These are phyloP conservation scores for Drosophila simulans DNA, from an alignment of 1,140 invertebrate species.

Conservation along the genomic window DNA sequence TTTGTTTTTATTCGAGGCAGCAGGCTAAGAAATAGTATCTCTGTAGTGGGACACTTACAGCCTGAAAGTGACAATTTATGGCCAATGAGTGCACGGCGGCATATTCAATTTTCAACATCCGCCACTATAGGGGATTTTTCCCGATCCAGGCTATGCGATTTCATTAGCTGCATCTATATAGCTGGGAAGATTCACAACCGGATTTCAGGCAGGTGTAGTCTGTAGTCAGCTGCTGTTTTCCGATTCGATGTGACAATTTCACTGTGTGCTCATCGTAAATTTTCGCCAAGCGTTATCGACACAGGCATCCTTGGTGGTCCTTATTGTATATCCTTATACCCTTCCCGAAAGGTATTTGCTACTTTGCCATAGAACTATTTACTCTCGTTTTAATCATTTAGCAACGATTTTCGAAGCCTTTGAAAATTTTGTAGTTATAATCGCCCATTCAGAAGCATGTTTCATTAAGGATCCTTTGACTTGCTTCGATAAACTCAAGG, in stretches of 20 bases:
- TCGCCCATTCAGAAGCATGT: too few relatives aligned
- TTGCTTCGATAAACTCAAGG: neutral
- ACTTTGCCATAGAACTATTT: too few relatives aligned
- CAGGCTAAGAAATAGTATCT: slow-evolving; percentile 6
- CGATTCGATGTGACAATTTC: slow-evolving; percentile 70
- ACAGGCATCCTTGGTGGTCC: slow-evolving; percentile 21
- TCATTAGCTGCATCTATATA: slow-evolving; percentile 30
- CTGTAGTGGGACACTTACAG: neutral
- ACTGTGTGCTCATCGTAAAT: slow-evolving; percentile 81
- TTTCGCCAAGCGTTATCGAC: slow-evolving; percentile 65
- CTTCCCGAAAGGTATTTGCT: neutral
- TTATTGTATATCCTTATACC: neutral
- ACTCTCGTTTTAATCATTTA: neutral
- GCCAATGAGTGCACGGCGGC: slow-evolving; percentile 41
- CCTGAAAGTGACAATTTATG: slow-evolving; percentile 75
- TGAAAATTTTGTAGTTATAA: too few relatives aligned
- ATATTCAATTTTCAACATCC: slow-evolving; percentile 40
- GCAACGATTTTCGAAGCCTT: neutral
- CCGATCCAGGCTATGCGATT: slow-evolving; percentile 23
- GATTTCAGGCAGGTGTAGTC: slow-evolving; percentile 30
- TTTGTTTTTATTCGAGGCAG: slow-evolving; percentile 46
- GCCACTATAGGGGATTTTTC: slow-evolving; percentile 17
- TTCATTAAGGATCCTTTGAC: neutral
- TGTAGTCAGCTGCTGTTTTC: slow-evolving; percentile 33
- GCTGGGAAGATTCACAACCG: neutral